These are phyloP conservation scores for Lepilemur septentrionalis DNA, from an alignment of 2,797 vertebrate genomes.

Conservation along the genomic window DNA sequence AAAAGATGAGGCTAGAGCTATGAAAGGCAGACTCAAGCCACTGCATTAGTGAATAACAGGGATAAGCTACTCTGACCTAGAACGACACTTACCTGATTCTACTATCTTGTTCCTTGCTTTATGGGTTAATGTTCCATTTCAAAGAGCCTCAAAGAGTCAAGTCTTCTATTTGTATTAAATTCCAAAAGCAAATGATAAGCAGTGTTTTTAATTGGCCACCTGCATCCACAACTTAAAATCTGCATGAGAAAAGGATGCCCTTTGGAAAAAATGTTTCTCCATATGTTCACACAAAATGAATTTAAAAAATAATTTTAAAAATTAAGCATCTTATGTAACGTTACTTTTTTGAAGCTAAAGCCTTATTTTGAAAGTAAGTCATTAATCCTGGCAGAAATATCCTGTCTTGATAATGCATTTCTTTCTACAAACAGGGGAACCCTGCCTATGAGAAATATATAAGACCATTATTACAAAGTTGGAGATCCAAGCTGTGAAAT, in stretches of 20 bases:
- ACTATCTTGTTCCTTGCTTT: not conserved
- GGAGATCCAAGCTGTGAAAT: conserved; percentile 82
- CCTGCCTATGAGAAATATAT: conserved; percentile 85
- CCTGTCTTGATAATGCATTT: conserved; percentile 52
- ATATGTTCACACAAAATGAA: conserved; percentile 65
- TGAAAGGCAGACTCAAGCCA: not conserved
- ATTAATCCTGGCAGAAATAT: conserved; percentile 39
- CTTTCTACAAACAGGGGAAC: conserved; percentile 80
- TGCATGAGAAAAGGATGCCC: conserved; percentile 57
- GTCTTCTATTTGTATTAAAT: conserved; percentile 52
- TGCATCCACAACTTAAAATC: conserved; percentile 62
- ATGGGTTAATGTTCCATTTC: conserved; percentile 4
- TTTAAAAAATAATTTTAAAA: conserved; percentile 63
- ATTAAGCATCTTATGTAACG: conserved; percentile 65
- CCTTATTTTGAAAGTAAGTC: conserved; percentile 51
- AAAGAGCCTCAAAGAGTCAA: conserved; percentile 38
- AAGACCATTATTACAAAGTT: conserved; percentile 84
- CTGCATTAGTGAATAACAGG: not conserved
- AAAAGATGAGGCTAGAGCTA: not conserved
- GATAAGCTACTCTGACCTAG: not conserved
- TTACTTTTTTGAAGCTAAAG: conserved; percentile 41
- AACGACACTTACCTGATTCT: not conserved
- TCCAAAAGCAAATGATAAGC: conserved; percentile 56
- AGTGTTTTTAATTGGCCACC: conserved; percentile 59
- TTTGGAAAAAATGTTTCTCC: conserved; percentile 62